These are phyloP conservation scores for Brenthis hecate DNA, from an alignment of 2,888 invertebrate genomes.

Conservation along the genomic window DNA sequence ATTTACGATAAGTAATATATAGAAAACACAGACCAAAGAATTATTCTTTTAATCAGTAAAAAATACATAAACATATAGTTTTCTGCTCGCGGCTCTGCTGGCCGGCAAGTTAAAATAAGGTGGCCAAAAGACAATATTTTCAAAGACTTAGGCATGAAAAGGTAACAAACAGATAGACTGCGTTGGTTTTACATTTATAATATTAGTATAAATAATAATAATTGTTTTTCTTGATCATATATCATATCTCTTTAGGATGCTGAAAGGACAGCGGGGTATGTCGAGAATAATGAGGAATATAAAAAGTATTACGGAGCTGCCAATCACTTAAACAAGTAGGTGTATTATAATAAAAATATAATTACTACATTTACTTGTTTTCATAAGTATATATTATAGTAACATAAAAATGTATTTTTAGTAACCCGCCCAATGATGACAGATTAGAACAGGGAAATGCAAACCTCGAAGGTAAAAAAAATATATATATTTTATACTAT, in stretches of 20 bases:
- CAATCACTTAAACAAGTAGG: conserved; percentile 70
- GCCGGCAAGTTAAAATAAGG: too few species aligned
- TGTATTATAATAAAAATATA: conserved; percentile 4
- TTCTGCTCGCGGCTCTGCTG: too few species aligned
- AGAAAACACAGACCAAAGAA: too few species aligned
- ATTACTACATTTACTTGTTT: conserved; percentile 4
- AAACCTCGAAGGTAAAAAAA: conserved; percentile 66
- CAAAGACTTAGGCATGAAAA: too few species aligned
- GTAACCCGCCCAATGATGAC: conserved; percentile 62
- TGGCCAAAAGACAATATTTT: too few species aligned
- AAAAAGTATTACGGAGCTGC: conserved; percentile 74
- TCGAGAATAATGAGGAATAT: conserved; percentile 44
- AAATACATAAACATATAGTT: too few species aligned
- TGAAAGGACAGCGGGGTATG: conserved; percentile 47
- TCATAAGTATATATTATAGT: conserved; percentile 24
- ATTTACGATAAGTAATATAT: too few species aligned
- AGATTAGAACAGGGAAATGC: conserved; percentile 71
- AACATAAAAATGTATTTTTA: conserved; percentile 42
- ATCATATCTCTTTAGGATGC: conserved; percentile 48
- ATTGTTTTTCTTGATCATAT: background rate
- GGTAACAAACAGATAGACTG: too few species aligned
- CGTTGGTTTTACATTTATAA: too few species aligned
- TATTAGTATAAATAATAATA: too few species aligned
- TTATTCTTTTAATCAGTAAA: too few species aligned
- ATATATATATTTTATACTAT: background rate